Conservation (phyloP, 2,797 vertebrate genomes). For the Cossypha niveicapilla region DNA sequence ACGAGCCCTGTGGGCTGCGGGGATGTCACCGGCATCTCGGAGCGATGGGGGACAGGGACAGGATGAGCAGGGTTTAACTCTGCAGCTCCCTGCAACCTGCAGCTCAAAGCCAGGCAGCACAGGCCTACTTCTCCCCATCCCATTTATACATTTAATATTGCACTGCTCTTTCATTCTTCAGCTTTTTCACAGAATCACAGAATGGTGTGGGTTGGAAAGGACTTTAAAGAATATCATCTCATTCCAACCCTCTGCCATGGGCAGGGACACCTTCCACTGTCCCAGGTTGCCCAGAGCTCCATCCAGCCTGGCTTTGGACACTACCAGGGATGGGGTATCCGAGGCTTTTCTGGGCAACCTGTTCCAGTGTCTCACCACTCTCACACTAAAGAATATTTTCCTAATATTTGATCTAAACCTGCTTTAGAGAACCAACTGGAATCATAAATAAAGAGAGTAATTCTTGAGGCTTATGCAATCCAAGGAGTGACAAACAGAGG, state of each 20-base stretch:
- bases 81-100: not conserved
- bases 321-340: not conserved
- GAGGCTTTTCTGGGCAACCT: not conserved
- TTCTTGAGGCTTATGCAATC: not conserved
- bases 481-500: not conserved
- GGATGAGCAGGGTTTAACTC: not conserved
- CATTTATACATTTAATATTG: rapidly evolving
- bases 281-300: not conserved
- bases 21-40: rapidly evolving
- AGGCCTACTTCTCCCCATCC: not conserved
- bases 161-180: not conserved
- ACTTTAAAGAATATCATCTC: not conserved
- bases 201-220: not conserved
- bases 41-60: rapidly evolving
- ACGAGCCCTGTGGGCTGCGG: not conserved
- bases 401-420: not conserved
- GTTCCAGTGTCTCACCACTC: not conserved
- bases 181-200: not conserved
- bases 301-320: not conserved
- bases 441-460: not conserved
- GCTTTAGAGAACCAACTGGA: not conserved
- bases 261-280: not conserved
- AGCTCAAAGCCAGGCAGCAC: not conserved
- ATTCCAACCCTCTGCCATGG: not conserved
- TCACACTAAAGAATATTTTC: not conserved